Base-by-base conservation (phyloP, 1,140 invertebrate species). In the Zaprionus africanus region DNA sequence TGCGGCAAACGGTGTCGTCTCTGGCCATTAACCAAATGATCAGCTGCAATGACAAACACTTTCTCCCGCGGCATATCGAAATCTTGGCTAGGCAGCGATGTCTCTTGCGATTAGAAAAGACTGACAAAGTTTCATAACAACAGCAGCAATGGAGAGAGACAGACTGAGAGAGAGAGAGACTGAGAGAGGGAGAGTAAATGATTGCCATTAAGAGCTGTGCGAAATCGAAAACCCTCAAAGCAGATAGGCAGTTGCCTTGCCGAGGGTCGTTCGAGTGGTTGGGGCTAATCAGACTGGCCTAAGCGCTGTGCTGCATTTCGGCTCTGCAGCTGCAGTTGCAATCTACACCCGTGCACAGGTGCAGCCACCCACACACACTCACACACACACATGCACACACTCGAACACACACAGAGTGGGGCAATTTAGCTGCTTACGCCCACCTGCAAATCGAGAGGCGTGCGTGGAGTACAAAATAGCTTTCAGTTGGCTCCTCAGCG, bases 11-110 rank as follows among this genome's bases (percentile, higher is more conserved):
- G 36, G 60, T 63, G 78, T 81, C 77, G 75, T 84, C 82, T 85
- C 62, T 24, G 59, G 66, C 84, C 84, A 88, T 86, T 86, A 86
- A 67, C 80, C 61, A 81, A 88, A 84, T 66, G 69, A 83, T 88
- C 68, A 31, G 51, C 57, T 69, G 60, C 77, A 78, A 81, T 77
- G 84, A 54, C 62, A 49, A 76, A 64, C 81, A 87, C 84, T 87
- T 87, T 87, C 83, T 81, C 83, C 57, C 26, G 43, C 58, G 15
- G 26, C 19, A 24, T 24, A 61, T 28, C 49, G 49, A 63, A 53
- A 28, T 49, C 17, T 53, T 19, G 9, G 4, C 6, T 12, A n/a
- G 19, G 11, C n/a, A 7, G 41, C 17, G 17, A 46, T 46, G 12
- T 38, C n/a, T 9, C 15, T 17, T 2, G n/a, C 6, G 22, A 51